Base-by-base conservation (phyloP, 2,888 invertebrate species). In the Aromia moschata region DNA sequence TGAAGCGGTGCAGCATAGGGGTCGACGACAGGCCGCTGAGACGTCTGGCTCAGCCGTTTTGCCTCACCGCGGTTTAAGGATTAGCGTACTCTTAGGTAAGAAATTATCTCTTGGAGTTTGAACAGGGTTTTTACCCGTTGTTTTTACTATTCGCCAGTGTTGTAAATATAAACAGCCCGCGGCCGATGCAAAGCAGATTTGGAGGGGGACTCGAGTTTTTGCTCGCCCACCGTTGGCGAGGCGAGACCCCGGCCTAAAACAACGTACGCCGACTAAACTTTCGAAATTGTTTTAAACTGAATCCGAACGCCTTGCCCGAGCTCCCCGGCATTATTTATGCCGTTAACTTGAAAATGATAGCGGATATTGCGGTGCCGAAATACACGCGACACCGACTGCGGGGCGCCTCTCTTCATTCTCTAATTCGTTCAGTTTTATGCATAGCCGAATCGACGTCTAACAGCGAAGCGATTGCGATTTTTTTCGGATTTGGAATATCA, bases 201-300 rank as follows among this genome's bases (percentile, higher is more conserved):
- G n/a, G n/a, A n/a, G n/a, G n/a, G n/a, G n/a, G n/a, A n/a, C n/a
- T n/a, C n/a, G n/a, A n/a, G n/a, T n/a, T n/a, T n/a, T n/a, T n/a
- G 16, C 41, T 41, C 16, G 9, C 17, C 10, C 15, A 18, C 41
- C 16, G 17, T n/a, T 17, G 40, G 16, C 16, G 17, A 11, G 9
- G n/a, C 12, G 43, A 43, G 14, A 43, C 20, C 20, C 43, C 16
- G 31, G 31, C 46, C 30, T 10, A 33, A 17, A 33, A 46, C 33
- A 33, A 47, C 36, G 12, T 47, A 36, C 47, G 36, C 1, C 20
- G 14, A 11, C 43, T 43, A 43, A 53, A 55, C 46, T 46, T 45
- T 18, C 45, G 38, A 64, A 64, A 67, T 64, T 67, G 64, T 67
- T 67, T 65, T 56, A 61, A 60, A 67, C 60, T 60, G 62, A 62